Evolutionary conservation across 2,797 vertebrate species (phyloP), one percentile per base, ranked within the genome.

Genomic region (Agapornis canus): DNA sequence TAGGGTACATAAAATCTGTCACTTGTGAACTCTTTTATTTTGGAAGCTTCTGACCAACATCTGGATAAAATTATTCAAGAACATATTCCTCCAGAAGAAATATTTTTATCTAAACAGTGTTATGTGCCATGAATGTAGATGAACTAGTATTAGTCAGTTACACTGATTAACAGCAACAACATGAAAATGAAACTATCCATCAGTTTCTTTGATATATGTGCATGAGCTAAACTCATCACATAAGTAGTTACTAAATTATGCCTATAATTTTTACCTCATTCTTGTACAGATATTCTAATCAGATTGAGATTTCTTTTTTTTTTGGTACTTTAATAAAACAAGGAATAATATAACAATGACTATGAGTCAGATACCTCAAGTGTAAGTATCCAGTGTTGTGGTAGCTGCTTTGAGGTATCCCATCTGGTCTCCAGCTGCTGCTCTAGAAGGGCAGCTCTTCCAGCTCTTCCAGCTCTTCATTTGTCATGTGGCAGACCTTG

Each of bases 21-120:
- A 65, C 11, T 77, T 81, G 69, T 64, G 88, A 91, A 52, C 10
- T 31, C 25, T 70, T 68, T 48, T 83, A 40, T 45, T 88, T 83
- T 90, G 80, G 72, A 86, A 83, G 56, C 42, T 89, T 90, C 52
- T 83, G 26, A 42, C 40, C n/a, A 79, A 69, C 88, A 92, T 86
- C 89, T 95, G 93, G 92, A 76, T 83, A 72, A 76, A 90, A 93
- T 94, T 75, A 91, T 45, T 83, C 13, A 32, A 81, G 86, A 77
- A 0, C 4, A 6, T 71, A 22, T 83, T 88, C 43, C 45, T 94
- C 16, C 52, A 94, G 80, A 80, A 66, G 15, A 70, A 82, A 49
- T 78, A 63, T 63, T 94, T 94, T 87, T 65, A 72, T 69, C 78
- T 82, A 90, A 87, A 85, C 79, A 85, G 21, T 49, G 27, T 13